Base-by-base conservation (phyloP, 2,113 vertebrate species). In the Tupaia tana region DNA sequence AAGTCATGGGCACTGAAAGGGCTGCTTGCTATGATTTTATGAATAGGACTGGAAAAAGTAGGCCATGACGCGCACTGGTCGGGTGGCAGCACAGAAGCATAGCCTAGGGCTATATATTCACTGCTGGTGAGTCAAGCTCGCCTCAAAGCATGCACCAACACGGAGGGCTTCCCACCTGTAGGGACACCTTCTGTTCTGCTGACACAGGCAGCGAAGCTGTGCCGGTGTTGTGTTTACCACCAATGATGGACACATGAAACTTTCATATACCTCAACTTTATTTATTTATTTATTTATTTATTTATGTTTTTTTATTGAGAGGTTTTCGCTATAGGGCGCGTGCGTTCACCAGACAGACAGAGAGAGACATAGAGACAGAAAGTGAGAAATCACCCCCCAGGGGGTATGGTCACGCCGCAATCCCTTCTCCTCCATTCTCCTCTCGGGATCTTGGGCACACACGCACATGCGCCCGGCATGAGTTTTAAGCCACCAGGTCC, bases 111-210 rank as follows among this genome's bases (percentile, higher is more conserved):
- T 86, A 74, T 11, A 25, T 25, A 80, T 89, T 93, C 91, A 67
- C 31, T 24, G 66, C 19, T 74, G 78, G 89, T 71, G 86, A 89
- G 63, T 63, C 69, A 95, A 96, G 89, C 69, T 93, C 77, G 77
- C 90, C 95, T 0, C 4, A 88, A 22, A 71, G 95, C 95, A 85
- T 66, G 63, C 79, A 67, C 88, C 96, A 93, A 97, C 69, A 94
- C 70, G 84, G 93, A 94, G 97, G 93, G 97, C 96, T 96, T 84
- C 80, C 95, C 64, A 86, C 91, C 77, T 96, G 84, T 93, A 96
- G 89, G 97, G 97, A 96, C 34, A 77, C 96, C 90, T 97, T 96
- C 90, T 73, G 96, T 95, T 87, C 82, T 95, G 92, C 64, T 93
- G 71, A 58, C 58, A 70, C 58, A 86, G 78, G 87, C 74, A 67